Percentiles rank a stretch among this genome's conserved stretches.
Conservation (phyloP, 2,888 invertebrate genomes). For the Aproaerema taeniolella region DNA sequence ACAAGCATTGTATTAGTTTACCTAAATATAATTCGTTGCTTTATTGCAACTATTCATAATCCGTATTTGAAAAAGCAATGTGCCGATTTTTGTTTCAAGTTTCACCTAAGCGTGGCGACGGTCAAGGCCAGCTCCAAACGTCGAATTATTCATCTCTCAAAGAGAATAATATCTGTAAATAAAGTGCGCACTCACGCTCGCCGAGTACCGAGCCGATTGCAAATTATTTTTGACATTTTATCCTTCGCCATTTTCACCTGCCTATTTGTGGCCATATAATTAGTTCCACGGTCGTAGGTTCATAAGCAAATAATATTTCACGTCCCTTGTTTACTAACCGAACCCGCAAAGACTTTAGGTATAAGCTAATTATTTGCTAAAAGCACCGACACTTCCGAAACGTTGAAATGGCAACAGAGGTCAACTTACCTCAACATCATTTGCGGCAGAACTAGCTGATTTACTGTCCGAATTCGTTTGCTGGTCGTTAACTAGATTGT, state of each 20-base stretch:
- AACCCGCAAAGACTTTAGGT: no score
- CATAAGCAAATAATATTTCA: no score
- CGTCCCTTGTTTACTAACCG: no score
- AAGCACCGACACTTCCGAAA: slow-evolving; percentile 28
- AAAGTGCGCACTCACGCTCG: slow-evolving; percentile 24
- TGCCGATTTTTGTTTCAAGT: not conserved
- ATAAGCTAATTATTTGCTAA: not conserved
- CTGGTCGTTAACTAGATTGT: slow-evolving; percentile 58
- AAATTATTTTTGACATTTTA: slow-evolving; percentile 44
- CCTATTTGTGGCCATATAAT: slow-evolving; percentile 25
- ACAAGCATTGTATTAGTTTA: no score
- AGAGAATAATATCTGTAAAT: slow-evolving; percentile 13
- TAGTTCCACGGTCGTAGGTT: no score
- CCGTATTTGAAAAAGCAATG: no score
- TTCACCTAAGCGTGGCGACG: slow-evolving; percentile 1
- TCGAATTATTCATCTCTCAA: slow-evolving; percentile 6
- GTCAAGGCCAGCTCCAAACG: slow-evolving; percentile 6
- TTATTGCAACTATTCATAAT: no score
- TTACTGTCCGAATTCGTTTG: slow-evolving; percentile 58
- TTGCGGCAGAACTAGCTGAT: slow-evolving; percentile 44
- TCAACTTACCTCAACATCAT: slow-evolving; percentile 66
- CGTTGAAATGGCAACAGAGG: slow-evolving; percentile 49
- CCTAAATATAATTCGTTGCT: no score
- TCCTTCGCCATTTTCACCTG: slow-evolving; percentile 51
- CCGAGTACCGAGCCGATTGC: slow-evolving; percentile 23